Conservation (phyloP, 2,888 invertebrate genomes). For the Zygogramma bicolorata region DNA sequence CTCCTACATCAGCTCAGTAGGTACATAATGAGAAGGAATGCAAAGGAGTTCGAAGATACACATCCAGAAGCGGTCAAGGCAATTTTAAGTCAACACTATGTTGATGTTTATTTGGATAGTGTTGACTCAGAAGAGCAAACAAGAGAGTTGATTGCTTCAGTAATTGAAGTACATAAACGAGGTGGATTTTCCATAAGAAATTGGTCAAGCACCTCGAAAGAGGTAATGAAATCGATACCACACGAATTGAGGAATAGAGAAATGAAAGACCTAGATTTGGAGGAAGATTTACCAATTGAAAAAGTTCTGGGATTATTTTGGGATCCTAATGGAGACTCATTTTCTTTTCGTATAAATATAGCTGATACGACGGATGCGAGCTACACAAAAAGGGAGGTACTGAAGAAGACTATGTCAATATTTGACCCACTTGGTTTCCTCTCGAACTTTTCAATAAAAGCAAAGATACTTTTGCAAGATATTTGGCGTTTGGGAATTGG, state of each 20-base stretch:
- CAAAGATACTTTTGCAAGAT: background rate
- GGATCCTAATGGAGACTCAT: background rate
- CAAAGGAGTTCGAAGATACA: background rate
- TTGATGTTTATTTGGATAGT: constrained; percentile 23
- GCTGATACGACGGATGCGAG: no score
- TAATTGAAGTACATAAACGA: background rate
- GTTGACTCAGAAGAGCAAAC: constrained; percentile 16
- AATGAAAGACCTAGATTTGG: background rate
- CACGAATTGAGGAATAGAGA: background rate
- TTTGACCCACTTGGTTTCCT: constrained; percentile 1
- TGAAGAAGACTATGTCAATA: background rate
- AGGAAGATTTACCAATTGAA: background rate
- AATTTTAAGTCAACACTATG: constrained; percentile 9
- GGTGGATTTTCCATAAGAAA: background rate
- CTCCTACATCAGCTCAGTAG: constrained; percentile 17
- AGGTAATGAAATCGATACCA: background rate
- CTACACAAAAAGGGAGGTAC: no score
- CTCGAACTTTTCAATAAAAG: background rate
- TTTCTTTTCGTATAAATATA: no score
- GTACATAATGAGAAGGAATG: constrained; percentile 23
- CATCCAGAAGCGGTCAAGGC: constrained; percentile 14
- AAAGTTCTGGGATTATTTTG: constrained; percentile 19
- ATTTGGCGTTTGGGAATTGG: background rate
- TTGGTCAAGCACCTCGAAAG: background rate
- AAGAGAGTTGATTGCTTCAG: no score